phyloP scores from a whole-genome alignment of 2,888 invertebrate species.

The Amphipyra berbera region DNA sequence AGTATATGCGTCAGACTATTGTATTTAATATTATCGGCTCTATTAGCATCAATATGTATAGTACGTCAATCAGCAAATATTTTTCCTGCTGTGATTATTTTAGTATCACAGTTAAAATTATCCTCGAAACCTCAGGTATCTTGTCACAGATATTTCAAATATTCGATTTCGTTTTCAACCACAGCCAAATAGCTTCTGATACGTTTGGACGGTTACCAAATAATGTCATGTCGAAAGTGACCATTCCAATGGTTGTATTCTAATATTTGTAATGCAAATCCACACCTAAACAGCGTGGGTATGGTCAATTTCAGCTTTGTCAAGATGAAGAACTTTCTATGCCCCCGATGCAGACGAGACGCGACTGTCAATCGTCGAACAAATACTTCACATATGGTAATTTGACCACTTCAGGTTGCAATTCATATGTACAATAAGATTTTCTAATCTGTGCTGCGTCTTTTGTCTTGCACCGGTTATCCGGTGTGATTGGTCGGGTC shows the following conservation, averaged over 20 bases:
- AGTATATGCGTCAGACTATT: not conserved
- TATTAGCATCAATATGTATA: conserved; percentile 8
- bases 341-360: conserved; percentile 76
- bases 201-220: conserved; percentile 62
- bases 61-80: conserved; percentile 5
- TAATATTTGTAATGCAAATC: conserved; percentile 82
- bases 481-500: conserved; percentile 34
- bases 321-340: conserved; percentile 83
- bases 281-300: conserved; percentile 68
- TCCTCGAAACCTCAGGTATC: conserved; percentile 33
- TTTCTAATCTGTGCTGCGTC: conserved; percentile 64
- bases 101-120: conserved; percentile 33
- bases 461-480: conserved; percentile 40
- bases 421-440: conserved; percentile 60
- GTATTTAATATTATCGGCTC: conserved; percentile 10
- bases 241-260: conserved; percentile 61
- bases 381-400: conserved; percentile 78
- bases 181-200: conserved; percentile 49
- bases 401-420: conserved; percentile 62
- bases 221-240: conserved; percentile 72
- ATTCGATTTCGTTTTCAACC: conserved; percentile 59
- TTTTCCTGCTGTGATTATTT: conserved; percentile 25
- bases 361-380: conserved; percentile 77
- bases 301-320: conserved; percentile 84
- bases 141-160: conserved; percentile 38